Base-by-base conservation (phyloP, 2,888 invertebrate species). In the Coenonympha arcania region DNA sequence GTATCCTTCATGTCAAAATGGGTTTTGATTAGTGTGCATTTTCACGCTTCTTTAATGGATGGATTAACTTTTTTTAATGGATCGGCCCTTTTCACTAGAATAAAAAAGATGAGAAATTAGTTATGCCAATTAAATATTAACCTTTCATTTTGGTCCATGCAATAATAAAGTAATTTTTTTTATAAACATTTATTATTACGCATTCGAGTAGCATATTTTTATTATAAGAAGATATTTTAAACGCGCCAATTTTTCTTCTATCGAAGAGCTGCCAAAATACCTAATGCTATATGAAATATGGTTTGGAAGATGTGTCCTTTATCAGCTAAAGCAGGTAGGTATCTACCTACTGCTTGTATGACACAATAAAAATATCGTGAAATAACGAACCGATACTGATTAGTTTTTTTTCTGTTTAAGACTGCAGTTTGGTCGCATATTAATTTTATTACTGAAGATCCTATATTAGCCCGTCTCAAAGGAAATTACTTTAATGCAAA, bases 31-130 rank as follows among this genome's bases (percentile, higher is more conserved):
- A 33, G 15, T 6, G 13, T 37, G 3, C 13, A 24, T 20, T 20
- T 22, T 39, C 22, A 24, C 39, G 39, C 39, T 24, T n/a, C 39
- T 24, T n/a, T n/a, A n/a, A n/a, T n/a, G n/a, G n/a, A n/a, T n/a
- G n/a, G n/a, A n/a, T n/a, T n/a, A n/a, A 5, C 6, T 22, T 15
- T 24, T 39, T 8, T 39, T 24, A 24, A 22, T 39, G 13, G 15
- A 9, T 39, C 24, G 39, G 39, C 15, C 6, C 16, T 8, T 39
- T 39, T 39, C 15, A 9, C 15, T 15, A n/a, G 11, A 36, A 36
- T 11, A 1, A 8, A 33, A 31, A 15, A 16, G 16, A 22, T 13
- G 5, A 19, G 11, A 5, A 39, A 24, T 39, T 39, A 15, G 39
- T 5, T 24, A 39, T 39, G 39, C 24, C 13, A 9, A 24, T 37